Conservation (phyloP, 2,797 vertebrate species). For the Centroberyx gerrardi region DNA sequence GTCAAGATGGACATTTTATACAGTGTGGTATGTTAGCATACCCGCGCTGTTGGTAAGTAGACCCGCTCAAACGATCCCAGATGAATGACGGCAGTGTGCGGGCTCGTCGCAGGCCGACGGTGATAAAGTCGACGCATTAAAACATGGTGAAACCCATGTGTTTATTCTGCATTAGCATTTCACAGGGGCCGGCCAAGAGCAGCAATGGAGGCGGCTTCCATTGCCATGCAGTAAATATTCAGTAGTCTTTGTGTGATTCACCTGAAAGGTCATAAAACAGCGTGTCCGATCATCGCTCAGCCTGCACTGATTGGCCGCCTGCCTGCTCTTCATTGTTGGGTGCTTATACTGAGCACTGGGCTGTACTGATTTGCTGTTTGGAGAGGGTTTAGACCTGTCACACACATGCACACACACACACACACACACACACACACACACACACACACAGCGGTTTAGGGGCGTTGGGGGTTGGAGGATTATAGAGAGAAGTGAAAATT, state of each 20-base stretch:
- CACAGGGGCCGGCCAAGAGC: conserved; percentile 29
- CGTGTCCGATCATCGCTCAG: conserved; percentile 71
- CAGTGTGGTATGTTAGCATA: conserved; percentile 18
- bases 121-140: conserved; percentile 45
- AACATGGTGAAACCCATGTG: conserved; percentile 26
- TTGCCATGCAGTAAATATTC: conserved; percentile 75
- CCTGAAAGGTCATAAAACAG: conserved; percentile 71
- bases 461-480: conserved; percentile 75
- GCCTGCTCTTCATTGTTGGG: conserved; percentile 68
- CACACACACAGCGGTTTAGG: conserved; percentile 73
- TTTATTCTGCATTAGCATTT: conserved; percentile 53
- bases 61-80: conserved; percentile 22
- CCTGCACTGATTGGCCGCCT: conserved; percentile 69
- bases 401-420: conserved; percentile 54
- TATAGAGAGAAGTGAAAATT: conserved; percentile 86
- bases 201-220: conserved; percentile 51
- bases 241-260: conserved; percentile 75
- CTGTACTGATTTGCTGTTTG: conserved; percentile 83
- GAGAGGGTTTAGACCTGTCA: conserved; percentile 90
- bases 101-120: conserved; percentile 7
- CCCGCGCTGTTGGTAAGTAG: conserved; percentile 11
- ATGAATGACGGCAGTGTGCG: conserved; percentile 45
- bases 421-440: conserved; percentile 19
- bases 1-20: conserved; percentile 6
- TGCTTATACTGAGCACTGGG: conserved; percentile 67